Percentiles rank a stretch among this genome's conserved stretches.
Conservation (phyloP, 2,888 invertebrate species). For the Gibbula magus region DNA sequence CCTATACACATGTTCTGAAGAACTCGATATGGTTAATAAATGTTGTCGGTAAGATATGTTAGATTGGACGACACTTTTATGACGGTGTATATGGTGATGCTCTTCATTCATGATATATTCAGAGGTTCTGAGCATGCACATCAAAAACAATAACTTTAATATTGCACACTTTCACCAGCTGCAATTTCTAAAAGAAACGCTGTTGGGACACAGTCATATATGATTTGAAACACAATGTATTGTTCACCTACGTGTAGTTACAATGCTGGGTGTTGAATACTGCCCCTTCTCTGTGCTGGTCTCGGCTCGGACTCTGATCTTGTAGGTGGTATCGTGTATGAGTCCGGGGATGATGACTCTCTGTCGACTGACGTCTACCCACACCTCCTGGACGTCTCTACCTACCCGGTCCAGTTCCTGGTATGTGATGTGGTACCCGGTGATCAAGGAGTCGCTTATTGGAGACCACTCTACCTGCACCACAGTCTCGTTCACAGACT, state of each 20-base stretch:
- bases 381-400: not conserved
- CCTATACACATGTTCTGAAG: no score
- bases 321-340: not conserved
- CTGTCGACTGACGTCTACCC: not conserved
- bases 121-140: no score
- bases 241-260: conserved; percentile 1
- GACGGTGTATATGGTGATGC: no score
- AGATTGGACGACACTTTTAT: no score
- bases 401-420: not conserved
- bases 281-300: not conserved
- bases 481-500: not conserved
- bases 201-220: no score
- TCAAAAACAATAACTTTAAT: no score
- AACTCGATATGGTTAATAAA: no score
- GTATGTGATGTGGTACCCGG: not conserved
- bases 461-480: not conserved
- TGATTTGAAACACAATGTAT: not conserved
- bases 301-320: not conserved
- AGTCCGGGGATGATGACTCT: not conserved
- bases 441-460: not conserved
- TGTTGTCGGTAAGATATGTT: no score
- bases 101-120: no score
- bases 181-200: no score
- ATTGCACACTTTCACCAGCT: no score
- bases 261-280: not conserved